A percentile compares a stretch with the other conserved stretches of the same genome.
These are phyloP conservation scores for Fregetta grallaria DNA, from an alignment of 2,113 vertebrate genomes.

Conservation along the genomic window DNA sequence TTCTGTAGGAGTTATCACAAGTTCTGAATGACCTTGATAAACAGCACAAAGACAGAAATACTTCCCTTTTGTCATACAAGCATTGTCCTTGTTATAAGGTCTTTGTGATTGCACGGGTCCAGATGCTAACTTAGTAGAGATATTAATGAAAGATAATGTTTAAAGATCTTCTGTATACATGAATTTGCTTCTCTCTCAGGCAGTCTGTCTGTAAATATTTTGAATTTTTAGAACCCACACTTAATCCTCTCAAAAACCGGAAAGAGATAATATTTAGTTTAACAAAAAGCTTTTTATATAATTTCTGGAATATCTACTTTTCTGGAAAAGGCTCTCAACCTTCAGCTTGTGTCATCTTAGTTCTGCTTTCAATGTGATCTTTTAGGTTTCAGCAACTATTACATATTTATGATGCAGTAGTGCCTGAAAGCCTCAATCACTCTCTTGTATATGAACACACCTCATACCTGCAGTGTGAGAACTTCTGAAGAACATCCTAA, in stretches of 20 bases:
- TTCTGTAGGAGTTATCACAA: not conserved
- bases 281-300: not conserved
- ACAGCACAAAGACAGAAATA: not conserved
- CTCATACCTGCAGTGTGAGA: not conserved
- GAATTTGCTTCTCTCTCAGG: not conserved
- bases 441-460: not conserved
- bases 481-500: not conserved
- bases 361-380: not conserved
- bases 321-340: not conserved
- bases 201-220: constrained; percentile 12
- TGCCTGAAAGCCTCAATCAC: not conserved
- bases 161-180: not conserved
- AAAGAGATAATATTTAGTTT: not conserved
- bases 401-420: not conserved
- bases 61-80: not conserved
- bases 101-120: not conserved
- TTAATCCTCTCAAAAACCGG: not conserved
- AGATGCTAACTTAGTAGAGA: not conserved
- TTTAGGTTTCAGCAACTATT: not conserved
- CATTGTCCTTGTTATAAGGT: not conserved
- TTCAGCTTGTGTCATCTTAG: not conserved
- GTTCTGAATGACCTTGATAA: not conserved
- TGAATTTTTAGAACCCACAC: not conserved
- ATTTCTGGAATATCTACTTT: not conserved
- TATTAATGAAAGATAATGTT: not conserved